These are phyloP conservation scores for Nasonia giraulti DNA, from an alignment of 1,140 invertebrate genomes.

Conservation along the genomic window DNA sequence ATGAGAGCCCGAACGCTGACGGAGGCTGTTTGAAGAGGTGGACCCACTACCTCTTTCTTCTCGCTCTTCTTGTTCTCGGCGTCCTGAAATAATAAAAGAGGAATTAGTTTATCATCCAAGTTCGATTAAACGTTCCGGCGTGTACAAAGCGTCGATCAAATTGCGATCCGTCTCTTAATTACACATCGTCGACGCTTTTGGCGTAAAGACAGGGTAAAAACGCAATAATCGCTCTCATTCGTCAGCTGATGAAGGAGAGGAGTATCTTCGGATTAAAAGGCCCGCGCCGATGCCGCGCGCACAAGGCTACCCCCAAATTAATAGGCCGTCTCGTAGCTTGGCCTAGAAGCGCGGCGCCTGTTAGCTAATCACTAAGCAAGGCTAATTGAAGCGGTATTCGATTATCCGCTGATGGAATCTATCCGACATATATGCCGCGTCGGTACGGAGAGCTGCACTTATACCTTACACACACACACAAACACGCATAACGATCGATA, in stretches of 20 bases:
- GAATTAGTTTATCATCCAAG: background rate
- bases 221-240: background rate
- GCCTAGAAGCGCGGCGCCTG: constrained; percentile 34
- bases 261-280: constrained; percentile 26
- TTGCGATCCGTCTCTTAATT: background rate
- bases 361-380: constrained; percentile 67
- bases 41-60: constrained; percentile 86
- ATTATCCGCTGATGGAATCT: constrained; percentile 69
- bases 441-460: background rate
- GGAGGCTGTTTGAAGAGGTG: constrained; percentile 90
- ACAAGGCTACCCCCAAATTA: constrained; percentile 4
- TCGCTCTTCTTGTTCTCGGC: constrained; percentile 89
- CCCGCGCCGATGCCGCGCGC: background rate
- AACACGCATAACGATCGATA: too few relatives aligned
- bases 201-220: background rate
- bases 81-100: constrained; percentile 77
- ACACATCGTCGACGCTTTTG: background rate
- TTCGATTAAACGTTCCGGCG: background rate
- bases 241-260: background rate
- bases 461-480: background rate
- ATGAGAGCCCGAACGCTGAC: constrained; percentile 90
- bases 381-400: constrained; percentile 69
- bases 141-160: constrained; percentile 27
- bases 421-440: constrained; percentile 52
- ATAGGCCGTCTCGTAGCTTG: constrained; percentile 1